Evolutionary conservation across 2,113 vertebrate genomes (phyloP).

Genomic region (Astur gentilis): DNA sequence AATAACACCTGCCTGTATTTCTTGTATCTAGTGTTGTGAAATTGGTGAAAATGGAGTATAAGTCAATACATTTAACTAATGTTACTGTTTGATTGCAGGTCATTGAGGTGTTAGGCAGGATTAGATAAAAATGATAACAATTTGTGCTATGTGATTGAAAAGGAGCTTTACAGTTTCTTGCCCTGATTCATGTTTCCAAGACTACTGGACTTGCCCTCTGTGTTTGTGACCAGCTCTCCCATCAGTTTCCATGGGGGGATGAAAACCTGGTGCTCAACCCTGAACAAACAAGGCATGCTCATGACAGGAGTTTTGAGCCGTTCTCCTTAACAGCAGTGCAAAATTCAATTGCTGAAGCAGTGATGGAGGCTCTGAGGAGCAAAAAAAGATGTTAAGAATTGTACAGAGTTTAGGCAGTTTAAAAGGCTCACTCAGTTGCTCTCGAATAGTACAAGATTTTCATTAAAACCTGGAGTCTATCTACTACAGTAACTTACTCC

Average conservation of each 20-base stretch:
- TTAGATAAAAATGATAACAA: not conserved
- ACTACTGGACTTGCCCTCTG: not conserved
- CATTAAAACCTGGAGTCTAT: not conserved
- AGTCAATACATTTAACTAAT: not conserved
- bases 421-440: not conserved
- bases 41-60: not conserved
- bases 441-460: not conserved
- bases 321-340: not conserved
- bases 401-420: not conserved
- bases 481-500: not conserved
- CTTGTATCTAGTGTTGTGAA: not conserved
- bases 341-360: not conserved
- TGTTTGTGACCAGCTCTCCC: not conserved
- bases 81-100: not conserved
- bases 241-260: rapidly evolving
- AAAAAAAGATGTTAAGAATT: not conserved
- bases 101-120: not conserved
- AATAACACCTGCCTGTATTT: not conserved
- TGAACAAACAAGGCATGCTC: rapidly evolving
- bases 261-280: not conserved
- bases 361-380: not conserved
- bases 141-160: not conserved
- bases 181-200: not conserved
- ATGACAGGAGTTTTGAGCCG: not conserved
- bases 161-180: not conserved